phyloP scores from a whole-genome alignment of 1,140 invertebrate genomes.

The Brachionus koreanus region DNA sequence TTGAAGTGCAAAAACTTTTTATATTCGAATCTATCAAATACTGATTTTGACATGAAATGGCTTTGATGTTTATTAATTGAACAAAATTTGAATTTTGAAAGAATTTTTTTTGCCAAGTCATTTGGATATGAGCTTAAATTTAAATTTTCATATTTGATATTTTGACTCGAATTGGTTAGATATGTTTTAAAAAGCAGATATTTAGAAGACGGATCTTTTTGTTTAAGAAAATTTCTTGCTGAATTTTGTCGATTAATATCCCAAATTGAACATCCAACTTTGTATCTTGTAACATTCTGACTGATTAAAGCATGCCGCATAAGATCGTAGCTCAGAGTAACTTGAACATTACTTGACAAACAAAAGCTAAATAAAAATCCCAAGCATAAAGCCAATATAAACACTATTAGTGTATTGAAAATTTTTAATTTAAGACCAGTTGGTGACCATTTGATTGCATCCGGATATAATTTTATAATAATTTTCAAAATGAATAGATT shows the following conservation, averaged over 20 bases:
- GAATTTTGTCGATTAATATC: background rate
- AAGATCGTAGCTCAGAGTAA: constrained; percentile 5
- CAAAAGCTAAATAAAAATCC: background rate
- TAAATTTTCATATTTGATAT: background rate
- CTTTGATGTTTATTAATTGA: constrained; percentile 11
- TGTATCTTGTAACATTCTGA: constrained; percentile 6
- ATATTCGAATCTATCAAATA: background rate
- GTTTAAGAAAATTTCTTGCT: background rate
- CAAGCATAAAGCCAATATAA: background rate
- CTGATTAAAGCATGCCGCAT: background rate
- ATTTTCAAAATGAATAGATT: constrained; percentile 2
- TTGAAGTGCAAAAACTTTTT: background rate
- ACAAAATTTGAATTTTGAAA: constrained; percentile 9
- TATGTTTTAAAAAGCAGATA: background rate
- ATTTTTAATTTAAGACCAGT: background rate
- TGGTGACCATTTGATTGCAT: background rate
- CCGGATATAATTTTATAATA: background rate
- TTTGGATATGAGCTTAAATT: background rate
- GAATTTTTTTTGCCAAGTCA: too few species aligned
- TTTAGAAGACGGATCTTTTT: constrained; percentile 4
- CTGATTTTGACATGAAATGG: constrained; percentile 2
- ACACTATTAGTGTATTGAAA: background rate
- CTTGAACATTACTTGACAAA: background rate
- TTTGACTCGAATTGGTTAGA: background rate
- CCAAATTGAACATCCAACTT: background rate